Evolutionary conservation across 1,140 invertebrate genomes (phyloP), one percentile per base, ranked within the genome.

Genomic region (Hypothenemus hampei): DNA sequence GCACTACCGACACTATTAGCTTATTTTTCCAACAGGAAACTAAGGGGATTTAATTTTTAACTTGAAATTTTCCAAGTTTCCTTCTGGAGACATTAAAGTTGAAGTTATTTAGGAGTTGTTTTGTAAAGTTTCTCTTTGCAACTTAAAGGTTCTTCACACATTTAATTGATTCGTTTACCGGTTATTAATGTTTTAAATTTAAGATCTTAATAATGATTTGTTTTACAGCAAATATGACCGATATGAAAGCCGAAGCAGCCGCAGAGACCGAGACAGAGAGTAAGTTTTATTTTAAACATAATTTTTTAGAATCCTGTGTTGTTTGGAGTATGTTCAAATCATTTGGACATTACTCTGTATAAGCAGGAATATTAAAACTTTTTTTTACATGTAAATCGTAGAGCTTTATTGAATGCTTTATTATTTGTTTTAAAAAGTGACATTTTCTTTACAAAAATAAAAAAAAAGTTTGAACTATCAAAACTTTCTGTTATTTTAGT

Each of bases 71-170:
- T 3, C 19, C 11, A 6, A 4, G 13, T 41, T 37, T 37, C 15
- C 18, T 16, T 16, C 10, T 16, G 35, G 35, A 16, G 2, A 37
- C 18, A 37, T 10, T 37, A 37, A 22, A 26, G 16, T 47, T 37
- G 37, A 55, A 48, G 54, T 24, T 13, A 43, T 50, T 57, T 60
- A 62, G 61, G 58, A 57, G 55, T 57, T 47, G 37, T 57, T 41
- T 52, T 44, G 43, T 53, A 20, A 56, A 58, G 61, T 16, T 37
- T 22, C 56, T 59, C 61, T 21, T 45, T 50, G 50, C 53, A 54
- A 45, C 52, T 59, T 65, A 69, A 68, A 69, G 66, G 55, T 36
- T 20, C 26, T 23, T 46, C 22, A 19, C 3, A 57, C 55, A 57
- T 16, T 16, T 41, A 13, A 33, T 43, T 16, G 15, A 21, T 35